Percentiles rank a stretch among this genome's conserved stretches.
Evolutionary conservation across 2,888 invertebrate species (phyloP).

Genomic region (Chymomyza amoena): DNA sequence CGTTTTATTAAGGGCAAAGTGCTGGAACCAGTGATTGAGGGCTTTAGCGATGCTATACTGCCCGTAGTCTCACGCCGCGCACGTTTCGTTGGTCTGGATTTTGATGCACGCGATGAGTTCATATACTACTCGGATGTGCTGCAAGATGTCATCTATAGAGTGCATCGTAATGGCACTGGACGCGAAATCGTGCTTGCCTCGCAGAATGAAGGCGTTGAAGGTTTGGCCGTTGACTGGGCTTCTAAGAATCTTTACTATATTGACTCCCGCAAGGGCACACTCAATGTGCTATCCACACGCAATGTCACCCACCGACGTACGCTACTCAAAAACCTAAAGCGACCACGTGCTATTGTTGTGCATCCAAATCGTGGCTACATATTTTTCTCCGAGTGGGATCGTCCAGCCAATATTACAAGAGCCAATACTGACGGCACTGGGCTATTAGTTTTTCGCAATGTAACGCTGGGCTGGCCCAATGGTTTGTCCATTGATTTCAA

Average conservation of each 20-base stretch:
- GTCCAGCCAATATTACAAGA: conserved; percentile 97
- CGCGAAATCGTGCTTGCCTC: conserved; percentile 95
- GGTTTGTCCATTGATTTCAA: conserved; percentile 95
- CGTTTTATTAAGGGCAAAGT: conserved; percentile 97
- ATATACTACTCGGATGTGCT: conserved; percentile 99
- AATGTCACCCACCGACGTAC: conserved; percentile 92
- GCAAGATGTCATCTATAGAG: conserved; percentile 94
- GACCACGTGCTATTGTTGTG: conserved; percentile 97
- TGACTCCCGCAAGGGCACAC: conserved; percentile 94
- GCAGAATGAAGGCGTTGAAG: conserved; percentile 98
- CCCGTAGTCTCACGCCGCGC: conserved; percentile 95
- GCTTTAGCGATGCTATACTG: conserved; percentile 96
- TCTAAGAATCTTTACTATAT: conserved; percentile 97
- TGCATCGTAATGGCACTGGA: conserved; percentile 88
- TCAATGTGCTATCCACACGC: conserved; percentile 93
- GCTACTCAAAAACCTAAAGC: conserved; percentile 90
- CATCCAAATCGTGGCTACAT: conserved; percentile 96
- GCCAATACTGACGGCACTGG: conserved; percentile 94
- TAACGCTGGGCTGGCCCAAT: conserved; percentile 98
- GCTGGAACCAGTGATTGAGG: conserved; percentile 90
- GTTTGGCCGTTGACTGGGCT: conserved; percentile 96
- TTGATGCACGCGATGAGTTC: conserved; percentile 92
- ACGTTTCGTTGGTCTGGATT: conserved; percentile 96
- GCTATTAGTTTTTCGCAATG: conserved; percentile 91
- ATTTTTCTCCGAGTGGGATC: conserved; percentile 97